A percentile compares a stretch with the other conserved stretches of the same genome.
Conservation (phyloP, 2,888 invertebrate species). For the Lacanobia wlatinum region DNA sequence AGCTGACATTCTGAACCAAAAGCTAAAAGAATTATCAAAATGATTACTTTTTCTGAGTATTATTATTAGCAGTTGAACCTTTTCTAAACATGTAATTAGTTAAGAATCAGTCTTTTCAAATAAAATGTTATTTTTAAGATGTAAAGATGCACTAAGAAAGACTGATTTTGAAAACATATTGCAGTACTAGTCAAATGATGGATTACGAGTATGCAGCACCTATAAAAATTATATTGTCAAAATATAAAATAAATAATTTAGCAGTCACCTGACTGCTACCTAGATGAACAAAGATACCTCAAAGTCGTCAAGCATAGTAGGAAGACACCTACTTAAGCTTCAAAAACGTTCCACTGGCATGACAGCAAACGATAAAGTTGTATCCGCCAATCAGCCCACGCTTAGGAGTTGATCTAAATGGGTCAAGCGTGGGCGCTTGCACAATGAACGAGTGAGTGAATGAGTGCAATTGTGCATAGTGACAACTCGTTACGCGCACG, state of each 20-base stretch:
- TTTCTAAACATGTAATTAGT: too few species aligned
- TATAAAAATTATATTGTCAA: too few species aligned
- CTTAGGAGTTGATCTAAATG: constrained; percentile 31
- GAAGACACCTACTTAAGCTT: not conserved
- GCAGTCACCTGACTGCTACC: too few species aligned
- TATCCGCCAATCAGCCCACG: constrained; percentile 38
- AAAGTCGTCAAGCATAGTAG: not conserved
- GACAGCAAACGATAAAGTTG: constrained; percentile 16
- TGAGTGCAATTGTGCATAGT: constrained; percentile 56
- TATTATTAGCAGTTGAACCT: too few species aligned
- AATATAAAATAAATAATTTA: not conserved
- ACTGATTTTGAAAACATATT: too few species aligned
- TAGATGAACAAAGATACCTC: not conserved
- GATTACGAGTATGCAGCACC: not conserved
- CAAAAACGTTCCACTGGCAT: not conserved
- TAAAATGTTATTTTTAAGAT: too few species aligned
- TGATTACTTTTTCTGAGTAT: too few species aligned
- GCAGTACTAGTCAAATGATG: not conserved
- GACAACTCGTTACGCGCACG: constrained; percentile 44
- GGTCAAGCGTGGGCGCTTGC: constrained; percentile 51
- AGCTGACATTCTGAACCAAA: not conserved
- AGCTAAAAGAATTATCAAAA: not conserved
- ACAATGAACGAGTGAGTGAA: constrained; percentile 33
- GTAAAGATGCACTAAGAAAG: not conserved
- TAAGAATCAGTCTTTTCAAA: too few species aligned